A percentile compares a stretch with the other conserved stretches of the same genome.
Conservation (phyloP, 1,140 invertebrate genomes). For the Leptoteleia sp. region DNA sequence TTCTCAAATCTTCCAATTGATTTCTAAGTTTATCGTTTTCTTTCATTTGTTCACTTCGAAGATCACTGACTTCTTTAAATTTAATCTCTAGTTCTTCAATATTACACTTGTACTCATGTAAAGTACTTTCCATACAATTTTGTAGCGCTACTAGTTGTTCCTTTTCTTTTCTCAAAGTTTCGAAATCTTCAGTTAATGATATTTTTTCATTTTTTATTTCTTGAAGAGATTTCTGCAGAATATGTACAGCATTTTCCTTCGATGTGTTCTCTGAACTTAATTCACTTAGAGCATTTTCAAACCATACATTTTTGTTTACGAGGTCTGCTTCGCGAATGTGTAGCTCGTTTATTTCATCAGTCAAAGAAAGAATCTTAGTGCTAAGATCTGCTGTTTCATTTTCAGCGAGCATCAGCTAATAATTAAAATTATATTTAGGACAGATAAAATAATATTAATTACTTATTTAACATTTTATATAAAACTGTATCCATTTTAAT, state of each 20-base stretch:
- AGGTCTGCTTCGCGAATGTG: neutral
- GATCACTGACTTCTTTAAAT: conserved; percentile 44
- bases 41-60: conserved; percentile 30
- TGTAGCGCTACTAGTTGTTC: conserved; percentile 33
- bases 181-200: conserved; percentile 39
- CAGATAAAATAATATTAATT: too few relatives aligned
- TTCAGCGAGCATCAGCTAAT: too few relatives aligned
- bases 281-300: neutral
- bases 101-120: conserved; percentile 47
- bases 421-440: too few relatives aligned
- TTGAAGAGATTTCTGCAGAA: conserved; percentile 3
- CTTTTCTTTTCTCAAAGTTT: conserved; percentile 57
- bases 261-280: conserved; percentile 4
- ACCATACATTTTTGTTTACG: conserved; percentile 3
- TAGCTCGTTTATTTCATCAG: neutral
- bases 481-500: too few relatives aligned
- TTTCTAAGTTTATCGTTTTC: conserved; percentile 69
- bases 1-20: conserved; percentile 62
- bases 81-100: conserved; percentile 51
- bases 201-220: conserved; percentile 10
- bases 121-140: conserved; percentile 12
- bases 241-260: neutral
- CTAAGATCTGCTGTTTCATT: too few relatives aligned
- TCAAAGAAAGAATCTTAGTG: too few relatives aligned
- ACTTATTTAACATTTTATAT: too few relatives aligned